phyloP scores from a whole-genome alignment of 2,797 vertebrate species.

The Chrosomus eos region DNA sequence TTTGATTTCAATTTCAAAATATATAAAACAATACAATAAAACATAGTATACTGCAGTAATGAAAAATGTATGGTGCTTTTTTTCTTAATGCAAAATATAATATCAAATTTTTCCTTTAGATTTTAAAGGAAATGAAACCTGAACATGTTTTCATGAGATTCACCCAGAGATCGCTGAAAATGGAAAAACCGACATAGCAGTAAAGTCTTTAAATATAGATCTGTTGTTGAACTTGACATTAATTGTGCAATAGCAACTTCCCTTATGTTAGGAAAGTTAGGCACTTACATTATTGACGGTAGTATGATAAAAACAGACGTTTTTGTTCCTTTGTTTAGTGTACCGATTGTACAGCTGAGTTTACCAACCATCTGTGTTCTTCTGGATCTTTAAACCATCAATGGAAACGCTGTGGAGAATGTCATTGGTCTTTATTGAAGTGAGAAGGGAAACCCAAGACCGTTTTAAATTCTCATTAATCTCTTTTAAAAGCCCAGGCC shows the following conservation, averaged over 20 bases:
- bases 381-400: neutral
- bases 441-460: constrained; percentile 16
- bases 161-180: neutral
- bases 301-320: neutral
- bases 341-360: neutral
- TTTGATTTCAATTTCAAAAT: too few relatives aligned
- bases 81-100: neutral
- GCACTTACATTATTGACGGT: neutral
- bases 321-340: neutral
- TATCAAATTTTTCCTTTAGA: neutral
- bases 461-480: constrained; percentile 43
- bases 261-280: neutral
- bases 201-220: neutral
- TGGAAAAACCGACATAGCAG: neutral
- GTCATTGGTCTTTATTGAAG: constrained; percentile 16
- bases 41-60: neutral
- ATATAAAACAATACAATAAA: neutral
- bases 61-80: neutral
- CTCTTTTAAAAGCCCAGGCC: constrained; percentile 37
- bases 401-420: neutral
- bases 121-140: neutral
- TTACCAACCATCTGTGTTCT: neutral
- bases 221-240: neutral
- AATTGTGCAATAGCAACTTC: neutral
- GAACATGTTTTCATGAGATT: neutral